phyloP scores from a whole-genome alignment of 2,113 vertebrate genomes.

The Heteronetta atricapilla region DNA sequence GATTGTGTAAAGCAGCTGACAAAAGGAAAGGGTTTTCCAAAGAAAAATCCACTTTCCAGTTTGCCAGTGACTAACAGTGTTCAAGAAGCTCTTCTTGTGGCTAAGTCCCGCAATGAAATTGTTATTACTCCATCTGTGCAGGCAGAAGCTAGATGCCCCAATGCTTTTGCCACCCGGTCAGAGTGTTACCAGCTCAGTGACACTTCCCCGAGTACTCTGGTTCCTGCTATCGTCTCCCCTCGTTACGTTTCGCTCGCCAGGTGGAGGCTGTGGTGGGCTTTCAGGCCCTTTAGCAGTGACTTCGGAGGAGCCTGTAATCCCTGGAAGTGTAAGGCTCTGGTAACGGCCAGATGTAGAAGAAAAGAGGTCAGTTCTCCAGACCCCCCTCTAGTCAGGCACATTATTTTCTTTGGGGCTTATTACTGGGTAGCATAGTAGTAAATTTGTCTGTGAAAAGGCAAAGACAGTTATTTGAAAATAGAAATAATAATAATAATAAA shows the following conservation, averaged over 20 bases:
- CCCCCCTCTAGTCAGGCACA: background rate
- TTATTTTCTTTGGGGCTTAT: slow-evolving; percentile 52
- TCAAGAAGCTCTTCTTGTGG: background rate
- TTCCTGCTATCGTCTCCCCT: background rate
- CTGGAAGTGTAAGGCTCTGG: background rate
- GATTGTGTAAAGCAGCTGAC: background rate
- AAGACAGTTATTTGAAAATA: slow-evolving; percentile 61
- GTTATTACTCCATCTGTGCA: background rate
- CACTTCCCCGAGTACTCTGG: fast-evolving
- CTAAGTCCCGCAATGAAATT: background rate
- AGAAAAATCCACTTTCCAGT: background rate
- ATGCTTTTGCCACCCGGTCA: background rate
- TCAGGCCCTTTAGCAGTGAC: background rate
- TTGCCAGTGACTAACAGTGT: background rate
- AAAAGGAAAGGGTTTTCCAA: background rate
- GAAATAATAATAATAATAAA: background rate
- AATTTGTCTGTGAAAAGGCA: slow-evolving; percentile 60
- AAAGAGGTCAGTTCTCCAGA: background rate
- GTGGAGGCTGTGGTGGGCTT: background rate
- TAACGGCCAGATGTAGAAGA: background rate
- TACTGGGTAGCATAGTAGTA: slow-evolving; percentile 52
- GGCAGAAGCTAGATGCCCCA: background rate
- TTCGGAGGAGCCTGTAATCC: background rate
- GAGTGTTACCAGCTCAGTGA: background rate
- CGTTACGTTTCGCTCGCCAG: background rate